Conservation (phyloP, 2,113 vertebrate genomes). For the Micronycteris hirsuta region DNA sequence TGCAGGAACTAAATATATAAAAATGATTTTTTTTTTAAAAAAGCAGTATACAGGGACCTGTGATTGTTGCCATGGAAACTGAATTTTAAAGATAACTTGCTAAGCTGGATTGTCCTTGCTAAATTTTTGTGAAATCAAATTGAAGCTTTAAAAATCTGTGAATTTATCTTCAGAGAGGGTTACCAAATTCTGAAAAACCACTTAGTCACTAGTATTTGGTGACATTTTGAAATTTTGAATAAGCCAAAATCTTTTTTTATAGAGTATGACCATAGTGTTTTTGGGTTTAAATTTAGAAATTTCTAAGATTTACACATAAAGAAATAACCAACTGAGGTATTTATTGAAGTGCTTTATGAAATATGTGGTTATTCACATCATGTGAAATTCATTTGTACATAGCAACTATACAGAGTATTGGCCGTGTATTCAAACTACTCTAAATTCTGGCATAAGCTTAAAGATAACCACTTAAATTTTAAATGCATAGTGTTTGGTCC, state of each 20-base stretch:
- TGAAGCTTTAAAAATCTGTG: slow-evolving; percentile 47
- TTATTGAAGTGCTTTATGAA: slow-evolving; percentile 17
- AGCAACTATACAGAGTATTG: not conserved
- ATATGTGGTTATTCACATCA: not conserved
- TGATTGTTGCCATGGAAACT: slow-evolving; percentile 83
- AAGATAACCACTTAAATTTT: slow-evolving; percentile 44
- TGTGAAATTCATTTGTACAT: slow-evolving; percentile 35
- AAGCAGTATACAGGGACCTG: slow-evolving; percentile 71
- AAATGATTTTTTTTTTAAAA: slow-evolving; percentile 64
- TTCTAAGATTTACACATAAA: not conserved
- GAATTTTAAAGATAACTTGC: slow-evolving; percentile 80
- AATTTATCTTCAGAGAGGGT: slow-evolving; percentile 47
- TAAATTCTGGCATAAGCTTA: slow-evolving; percentile 8
- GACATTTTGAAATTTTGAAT: slow-evolving; percentile 43
- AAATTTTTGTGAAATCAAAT: slow-evolving; percentile 68
- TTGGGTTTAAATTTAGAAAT: slow-evolving; percentile 28
- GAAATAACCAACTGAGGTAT: not conserved
- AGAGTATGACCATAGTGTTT: slow-evolving; percentile 6
- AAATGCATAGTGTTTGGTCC: slow-evolving; percentile 19
- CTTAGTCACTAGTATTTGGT: slow-evolving; percentile 59
- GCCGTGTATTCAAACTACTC: not conserved
- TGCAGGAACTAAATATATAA: slow-evolving; percentile 66
- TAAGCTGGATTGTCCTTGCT: slow-evolving; percentile 75
- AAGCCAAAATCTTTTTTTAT: not conserved
- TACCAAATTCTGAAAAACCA: slow-evolving; percentile 44